Evolutionary conservation across 2,888 invertebrate genomes (phyloP).

Genomic region (Anodontia alba): DNA sequence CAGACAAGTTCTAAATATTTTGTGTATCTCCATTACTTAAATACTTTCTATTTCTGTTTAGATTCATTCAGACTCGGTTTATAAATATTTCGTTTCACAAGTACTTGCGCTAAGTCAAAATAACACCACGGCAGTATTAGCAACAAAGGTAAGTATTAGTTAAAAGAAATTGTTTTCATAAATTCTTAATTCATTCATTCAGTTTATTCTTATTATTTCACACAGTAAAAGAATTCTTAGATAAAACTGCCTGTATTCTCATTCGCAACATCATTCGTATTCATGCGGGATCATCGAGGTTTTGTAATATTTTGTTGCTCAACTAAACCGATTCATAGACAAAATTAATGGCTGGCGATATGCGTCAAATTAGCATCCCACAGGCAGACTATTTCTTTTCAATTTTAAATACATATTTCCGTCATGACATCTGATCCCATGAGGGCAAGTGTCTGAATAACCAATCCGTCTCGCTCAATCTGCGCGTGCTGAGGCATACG

Average conservation of each 20-base stretch:
- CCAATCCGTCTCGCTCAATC: constrained; percentile 58
- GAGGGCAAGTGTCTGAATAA: constrained; percentile 41
- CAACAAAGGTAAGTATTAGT: too few relatives aligned
- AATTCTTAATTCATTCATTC: too few relatives aligned
- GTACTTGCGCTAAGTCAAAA: too few relatives aligned
- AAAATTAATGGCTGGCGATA: constrained; percentile 1
- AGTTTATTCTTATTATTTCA: too few relatives aligned
- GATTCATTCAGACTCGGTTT: background rate
- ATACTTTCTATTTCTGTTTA: background rate
- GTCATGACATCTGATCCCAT: constrained; percentile 52
- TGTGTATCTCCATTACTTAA: background rate
- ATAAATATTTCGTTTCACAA: too few relatives aligned
- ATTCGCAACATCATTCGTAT: too few relatives aligned
- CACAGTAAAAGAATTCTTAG: too few relatives aligned
- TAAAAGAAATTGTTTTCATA: too few relatives aligned
- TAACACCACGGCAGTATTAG: too few relatives aligned
- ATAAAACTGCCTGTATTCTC: too few relatives aligned
- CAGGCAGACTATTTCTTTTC: constrained; percentile 20
- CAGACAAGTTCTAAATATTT: background rate
- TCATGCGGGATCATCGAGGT: too few relatives aligned
- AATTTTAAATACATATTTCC: constrained; percentile 30
- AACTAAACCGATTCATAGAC: background rate
- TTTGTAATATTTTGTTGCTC: too few relatives aligned
- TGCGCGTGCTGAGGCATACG: constrained; percentile 36
- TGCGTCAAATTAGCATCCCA: constrained; percentile 10